These are phyloP conservation scores for Carcina quercana DNA, from an alignment of 2,888 invertebrate genomes.

Conservation along the genomic window DNA sequence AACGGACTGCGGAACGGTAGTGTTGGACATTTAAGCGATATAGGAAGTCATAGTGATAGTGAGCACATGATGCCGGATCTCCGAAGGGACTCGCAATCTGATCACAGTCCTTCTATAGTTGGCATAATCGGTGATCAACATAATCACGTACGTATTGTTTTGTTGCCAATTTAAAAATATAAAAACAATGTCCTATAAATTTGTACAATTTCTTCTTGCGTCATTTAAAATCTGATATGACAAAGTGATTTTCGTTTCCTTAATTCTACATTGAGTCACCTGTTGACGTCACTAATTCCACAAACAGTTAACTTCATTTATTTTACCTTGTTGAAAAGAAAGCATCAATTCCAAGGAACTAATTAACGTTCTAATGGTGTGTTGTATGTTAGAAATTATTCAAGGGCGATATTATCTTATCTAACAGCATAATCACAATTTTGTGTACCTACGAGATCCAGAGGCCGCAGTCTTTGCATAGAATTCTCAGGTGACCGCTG, in stretches of 20 bases:
- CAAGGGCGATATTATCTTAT: constrained; percentile 53
- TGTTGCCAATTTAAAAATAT: too few relatives aligned
- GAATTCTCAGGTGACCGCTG: constrained; percentile 38
- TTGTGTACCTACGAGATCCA: constrained; percentile 21
- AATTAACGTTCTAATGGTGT: too few relatives aligned
- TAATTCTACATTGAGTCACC: too few relatives aligned
- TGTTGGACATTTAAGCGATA: constrained; percentile 26
- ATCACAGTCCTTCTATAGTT: constrained; percentile 64
- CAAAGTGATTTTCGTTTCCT: too few relatives aligned
- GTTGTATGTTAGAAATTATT: too few relatives aligned
- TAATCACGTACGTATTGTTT: constrained; percentile 59
- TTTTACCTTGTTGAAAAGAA: too few relatives aligned
- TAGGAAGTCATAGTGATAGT: constrained; percentile 25
- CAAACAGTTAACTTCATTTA: too few relatives aligned
- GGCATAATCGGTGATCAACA: constrained; percentile 71
- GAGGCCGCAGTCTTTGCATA: constrained; percentile 40
- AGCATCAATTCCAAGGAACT: too few relatives aligned
- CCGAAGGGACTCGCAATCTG: constrained; percentile 52
- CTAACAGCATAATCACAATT: too few relatives aligned
- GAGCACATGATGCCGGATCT: constrained; percentile 28
- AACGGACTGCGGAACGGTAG: constrained; percentile 36
- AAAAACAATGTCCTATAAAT: neutral
- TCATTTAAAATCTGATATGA: too few relatives aligned
- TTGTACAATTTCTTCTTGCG: neutral
- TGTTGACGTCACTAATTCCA: too few relatives aligned